Base-by-base conservation (phyloP, 2,888 invertebrate genomes). In the Falcaria lacertinaria region DNA sequence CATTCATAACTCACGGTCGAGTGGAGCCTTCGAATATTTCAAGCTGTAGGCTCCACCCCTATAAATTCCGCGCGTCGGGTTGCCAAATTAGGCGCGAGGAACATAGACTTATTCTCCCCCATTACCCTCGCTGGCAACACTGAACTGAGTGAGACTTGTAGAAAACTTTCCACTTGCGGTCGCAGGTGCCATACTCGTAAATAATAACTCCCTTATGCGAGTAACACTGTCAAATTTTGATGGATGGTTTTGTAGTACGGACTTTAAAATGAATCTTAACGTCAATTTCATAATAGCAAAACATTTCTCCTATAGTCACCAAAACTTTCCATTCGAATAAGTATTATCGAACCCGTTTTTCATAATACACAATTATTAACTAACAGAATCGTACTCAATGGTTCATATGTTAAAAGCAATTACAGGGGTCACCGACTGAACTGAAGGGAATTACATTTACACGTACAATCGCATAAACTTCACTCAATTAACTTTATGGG, bases 21-120 rank as follows among this genome's bases (percentile, higher is more conserved):
- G 82, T 80, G 84, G 82, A 84, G 80, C 82, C 78, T 85, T 85
- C 88, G 81, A 88, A 88, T 87, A 87, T 89, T 89, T 85, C 87
- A 87, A 79, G 76, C 80, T 74, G 82, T 75, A 79, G 69, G 66
- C 77, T 69, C 74, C 79, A 74, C 74, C 82, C 77, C 80, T 71
- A 88, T 89, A 89, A 88, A 89, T 89, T 89, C 88, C 87, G 81
- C 79, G 85, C 83, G 84, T 86, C 87, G 86, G 84, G 83, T 79
- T 87, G 88, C 88, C 87, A 89, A 89, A 88, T 89, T 88, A 88
- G 88, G 88, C 88, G 88, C 79, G 78, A 87, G 86, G 72, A 83
- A 74, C 72, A 78, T 69, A 81, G 80, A 81, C 77, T 83, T 82
- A 83, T 84, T 74, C 78, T 70, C 77, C 65, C 71, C 82, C 82